A percentile compares a stretch with the other conserved stretches of the same genome.
These are phyloP conservation scores for Aethes cnicana DNA, from an alignment of 2,888 invertebrate species.

Conservation along the genomic window DNA sequence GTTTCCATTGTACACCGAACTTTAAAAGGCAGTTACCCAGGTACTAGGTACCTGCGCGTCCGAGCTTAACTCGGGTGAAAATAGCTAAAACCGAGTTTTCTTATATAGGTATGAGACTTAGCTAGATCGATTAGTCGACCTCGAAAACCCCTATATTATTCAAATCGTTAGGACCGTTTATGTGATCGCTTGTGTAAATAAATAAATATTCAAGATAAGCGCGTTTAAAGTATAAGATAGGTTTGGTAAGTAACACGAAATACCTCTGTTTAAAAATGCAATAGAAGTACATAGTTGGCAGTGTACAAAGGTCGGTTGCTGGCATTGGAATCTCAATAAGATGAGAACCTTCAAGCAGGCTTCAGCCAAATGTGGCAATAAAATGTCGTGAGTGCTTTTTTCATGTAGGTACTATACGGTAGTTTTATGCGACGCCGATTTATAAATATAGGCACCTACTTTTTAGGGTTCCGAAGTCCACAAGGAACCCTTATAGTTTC, in stretches of 20 bases:
- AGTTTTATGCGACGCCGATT: conserved; percentile 21
- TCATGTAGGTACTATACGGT: conserved; percentile 5
- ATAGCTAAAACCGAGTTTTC: too few relatives aligned
- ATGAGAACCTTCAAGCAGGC: conserved; percentile 42
- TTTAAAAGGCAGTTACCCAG: too few relatives aligned
- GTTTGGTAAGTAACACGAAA: neutral
- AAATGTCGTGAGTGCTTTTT: conserved; percentile 37
- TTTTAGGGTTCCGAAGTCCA: too few relatives aligned
- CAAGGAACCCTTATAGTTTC: too few relatives aligned
- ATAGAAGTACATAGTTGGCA: conserved; percentile 49
- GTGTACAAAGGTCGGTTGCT: conserved; percentile 51
- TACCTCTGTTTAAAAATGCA: conserved; percentile 38
- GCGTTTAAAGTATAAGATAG: neutral
- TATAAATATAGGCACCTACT: too few relatives aligned
- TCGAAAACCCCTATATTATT: too few relatives aligned
- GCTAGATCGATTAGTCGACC: too few relatives aligned
- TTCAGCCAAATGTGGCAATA: conserved; percentile 57
- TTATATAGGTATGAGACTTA: too few relatives aligned
- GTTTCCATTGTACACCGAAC: too few relatives aligned
- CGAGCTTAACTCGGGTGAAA: too few relatives aligned
- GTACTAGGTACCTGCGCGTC: too few relatives aligned
- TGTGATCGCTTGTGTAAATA: neutral
- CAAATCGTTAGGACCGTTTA: neutral
- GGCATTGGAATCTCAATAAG: conserved; percentile 53
- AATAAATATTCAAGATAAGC: neutral